Percentiles rank a stretch among this genome's conserved stretches.
These are phyloP conservation scores for Cistogaster globosa DNA, from an alignment of 2,888 invertebrate genomes.

Conservation along the genomic window DNA sequence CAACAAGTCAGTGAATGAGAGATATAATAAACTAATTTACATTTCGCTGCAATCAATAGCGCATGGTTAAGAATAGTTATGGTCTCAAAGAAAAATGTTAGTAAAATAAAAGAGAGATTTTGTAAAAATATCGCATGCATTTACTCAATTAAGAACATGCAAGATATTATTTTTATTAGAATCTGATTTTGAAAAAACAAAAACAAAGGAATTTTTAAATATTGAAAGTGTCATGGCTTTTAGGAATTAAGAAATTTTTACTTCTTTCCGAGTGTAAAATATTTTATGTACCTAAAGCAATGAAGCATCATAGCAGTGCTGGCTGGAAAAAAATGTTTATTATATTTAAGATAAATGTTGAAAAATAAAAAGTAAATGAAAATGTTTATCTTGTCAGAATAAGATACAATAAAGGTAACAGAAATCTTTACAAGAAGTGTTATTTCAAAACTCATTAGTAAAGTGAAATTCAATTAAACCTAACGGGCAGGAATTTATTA, in stretches of 20 bases:
- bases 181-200: no score
- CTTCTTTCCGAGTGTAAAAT: constrained; percentile 15
- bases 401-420: neutral
- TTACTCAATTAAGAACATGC: no score
- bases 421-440: neutral
- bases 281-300: constrained; percentile 28
- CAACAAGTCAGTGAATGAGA: constrained; percentile 36
- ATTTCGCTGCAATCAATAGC: constrained; percentile 56
- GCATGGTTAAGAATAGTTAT: constrained; percentile 29
- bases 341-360: constrained; percentile 51
- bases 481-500: no score
- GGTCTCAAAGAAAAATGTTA: constrained; percentile 13
- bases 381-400: constrained; percentile 16
- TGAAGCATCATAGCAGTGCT: neutral
- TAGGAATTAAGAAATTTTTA: no score
- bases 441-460: neutral
- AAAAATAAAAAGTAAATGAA: constrained; percentile 20
- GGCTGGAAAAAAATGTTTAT: constrained; percentile 1
- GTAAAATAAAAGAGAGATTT: neutral
- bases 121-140: no score
- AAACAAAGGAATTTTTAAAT: no score
- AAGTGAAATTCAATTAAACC: no score
- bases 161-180: neutral
- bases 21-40: constrained; percentile 63
- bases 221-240: no score